Evolutionary conservation across 2,888 invertebrate genomes (phyloP), one percentile per base, ranked within the genome.

Genomic region (Eueremaeus valkanovi): DNA sequence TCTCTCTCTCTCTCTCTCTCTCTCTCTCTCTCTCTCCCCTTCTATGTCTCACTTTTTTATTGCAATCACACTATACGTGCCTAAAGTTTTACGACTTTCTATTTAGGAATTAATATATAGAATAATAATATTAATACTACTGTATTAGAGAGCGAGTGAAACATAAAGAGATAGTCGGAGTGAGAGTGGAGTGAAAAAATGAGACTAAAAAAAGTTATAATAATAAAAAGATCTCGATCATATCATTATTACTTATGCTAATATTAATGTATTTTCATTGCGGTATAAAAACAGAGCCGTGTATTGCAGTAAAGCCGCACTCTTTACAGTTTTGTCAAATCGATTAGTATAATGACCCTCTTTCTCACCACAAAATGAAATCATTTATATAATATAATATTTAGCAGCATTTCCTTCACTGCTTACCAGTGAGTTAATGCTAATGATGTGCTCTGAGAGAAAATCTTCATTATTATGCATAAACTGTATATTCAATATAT

Each of bases 321-420:
- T 63, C 63, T 63, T 33, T 36, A 63, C 63, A 68, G 68, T 68
- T 68, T 68, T 68, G 40, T 68, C 33, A n/a, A 68, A 68, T 68
- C 68, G 68, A 68, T 68, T 68, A 68, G 40, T 68, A 68, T 68
- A 68, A 68, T 42, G 68, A 68, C 40, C 68, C 68, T 33, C 24
- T 68, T 68, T 68, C 40, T 68, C 68, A 68, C 68, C 68, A 68
- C 68, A 68, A 68, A 68, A 40, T 68, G 40, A 68, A 68, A 68
- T 68, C 68, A 68, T 68, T 68, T 68, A 68, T 68, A 68, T 68
- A 68, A 68, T 40, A 68, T 68, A 68, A 40, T 68, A 68, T 68
- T 68, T 68, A 68, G n/a, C 33, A 40, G 42, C n/a, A 42, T 68
- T 40, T 68, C 24, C 68, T 68, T 11, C 40, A 68, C 40, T 68